Base-by-base conservation (phyloP, 2,113 vertebrate species). In the Pseudopipra pipra region DNA sequence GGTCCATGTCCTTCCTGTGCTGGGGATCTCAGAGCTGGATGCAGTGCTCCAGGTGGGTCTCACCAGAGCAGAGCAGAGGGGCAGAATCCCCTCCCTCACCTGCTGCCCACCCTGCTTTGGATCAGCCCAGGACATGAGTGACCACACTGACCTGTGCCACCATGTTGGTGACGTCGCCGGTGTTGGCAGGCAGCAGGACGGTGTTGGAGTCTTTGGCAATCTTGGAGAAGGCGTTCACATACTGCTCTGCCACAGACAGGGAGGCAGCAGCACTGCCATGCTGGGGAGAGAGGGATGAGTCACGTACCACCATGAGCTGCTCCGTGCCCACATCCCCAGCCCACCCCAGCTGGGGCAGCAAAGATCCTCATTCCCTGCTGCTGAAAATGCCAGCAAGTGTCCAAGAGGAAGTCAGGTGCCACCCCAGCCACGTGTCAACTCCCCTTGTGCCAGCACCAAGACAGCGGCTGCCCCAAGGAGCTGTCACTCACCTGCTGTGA, bases 181-280 rank as follows among this genome's bases (percentile, higher is more conserved):
- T 97, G 87, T 98, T 99, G 43, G 99, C 97, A 0, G 99, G 99
- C 90, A 99, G 98, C 28, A 99, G 98, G 76, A 99, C 66, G 1
- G 99, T 99, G 98, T 99, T 99, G 94, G 98, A 98, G 85, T 99
- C 98, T 95, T 99, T 99, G 75, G 99, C 99, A 71, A 99, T 98
- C 80, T 99, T 99, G 78, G 99, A 99, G 98, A 99, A 99, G 3
- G 99, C 99, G 0, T 90, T 97, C 74, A 99, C 98, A 0, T 99
- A 99, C 96, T 99, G 99, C 90, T 99, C 99, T 0, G 99, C 99
- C 74, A 99, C 98, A 1, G 97, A 98, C 10, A 99, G 96, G 1
- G 99, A 99, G 14, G 99, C 99, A 0, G 99, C 99, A 0, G 99
- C 98, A 18, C 98, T 97, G 94, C 99, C 99, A 0, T 99, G 99